phyloP scores from a whole-genome alignment of 2,888 invertebrate species.

The Drosophila pegasa region DNA sequence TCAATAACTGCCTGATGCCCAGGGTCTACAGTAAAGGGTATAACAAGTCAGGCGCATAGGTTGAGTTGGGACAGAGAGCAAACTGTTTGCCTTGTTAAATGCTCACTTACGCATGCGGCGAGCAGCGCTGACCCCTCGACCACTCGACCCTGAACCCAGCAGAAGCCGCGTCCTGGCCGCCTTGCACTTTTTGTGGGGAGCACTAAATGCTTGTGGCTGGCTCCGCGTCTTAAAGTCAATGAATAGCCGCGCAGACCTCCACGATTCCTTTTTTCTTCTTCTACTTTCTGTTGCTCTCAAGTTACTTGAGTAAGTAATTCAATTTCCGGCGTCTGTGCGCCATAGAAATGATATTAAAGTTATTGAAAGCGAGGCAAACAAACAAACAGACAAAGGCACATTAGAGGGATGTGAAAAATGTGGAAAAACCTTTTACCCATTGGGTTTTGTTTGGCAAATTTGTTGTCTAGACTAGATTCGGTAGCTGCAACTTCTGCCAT shows the following conservation, averaged over 20 bases:
- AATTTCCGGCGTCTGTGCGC: slow-evolving; percentile 63
- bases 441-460: slow-evolving; percentile 56
- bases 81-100: slow-evolving; percentile 59
- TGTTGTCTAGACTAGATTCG: slow-evolving; percentile 65
- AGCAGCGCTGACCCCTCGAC: background rate
- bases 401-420: slow-evolving; percentile 31
- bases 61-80: background rate
- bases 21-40: slow-evolving; percentile 2
- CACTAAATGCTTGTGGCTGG: slow-evolving; percentile 51
- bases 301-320: slow-evolving; percentile 69
- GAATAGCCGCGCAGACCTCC: slow-evolving; percentile 3
- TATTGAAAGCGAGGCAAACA: slow-evolving; percentile 61
- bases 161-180: background rate
- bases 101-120: slow-evolving; percentile 54
- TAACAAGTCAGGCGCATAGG: slow-evolving; percentile 21
- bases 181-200: slow-evolving; percentile 13
- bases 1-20: background rate
- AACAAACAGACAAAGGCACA: slow-evolving; percentile 31
- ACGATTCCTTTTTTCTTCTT: background rate
- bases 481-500: slow-evolving; percentile 38
- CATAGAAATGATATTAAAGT: slow-evolving; percentile 65
- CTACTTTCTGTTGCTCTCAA: slow-evolving; percentile 30
- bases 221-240: slow-evolving; percentile 41
- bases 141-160: background rate
- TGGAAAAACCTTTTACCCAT: slow-evolving; percentile 62